Conservation (phyloP, 2,888 invertebrate genomes). For the Drosophila gaucha region DNA sequence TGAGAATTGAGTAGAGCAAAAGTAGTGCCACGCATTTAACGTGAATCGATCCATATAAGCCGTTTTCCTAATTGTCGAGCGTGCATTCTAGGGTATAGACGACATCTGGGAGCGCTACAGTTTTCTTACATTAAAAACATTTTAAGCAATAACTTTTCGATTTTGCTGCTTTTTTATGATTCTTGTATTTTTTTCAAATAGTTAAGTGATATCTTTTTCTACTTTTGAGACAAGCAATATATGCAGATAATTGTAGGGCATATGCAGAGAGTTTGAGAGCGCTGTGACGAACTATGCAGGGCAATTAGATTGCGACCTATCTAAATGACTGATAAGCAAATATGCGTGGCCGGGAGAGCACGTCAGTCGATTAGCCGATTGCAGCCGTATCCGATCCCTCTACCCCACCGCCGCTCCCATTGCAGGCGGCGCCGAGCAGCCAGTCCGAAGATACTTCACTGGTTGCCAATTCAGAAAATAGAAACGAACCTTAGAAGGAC, state of each 20-base stretch:
- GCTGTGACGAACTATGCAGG: neutral
- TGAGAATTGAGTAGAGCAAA: constrained; percentile 40
- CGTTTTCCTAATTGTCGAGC: constrained; percentile 56
- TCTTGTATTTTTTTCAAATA: neutral
- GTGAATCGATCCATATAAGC: constrained; percentile 82
- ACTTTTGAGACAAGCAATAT: neutral
- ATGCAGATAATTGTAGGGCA: constrained; percentile 8
- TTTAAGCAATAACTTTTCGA: no score
- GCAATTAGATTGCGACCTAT: constrained; percentile 26
- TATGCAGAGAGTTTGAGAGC: constrained; percentile 8
- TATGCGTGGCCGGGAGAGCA: constrained; percentile 55
- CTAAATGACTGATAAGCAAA: constrained; percentile 53
- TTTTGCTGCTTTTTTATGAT: neutral
- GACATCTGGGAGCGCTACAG: constrained; percentile 35
- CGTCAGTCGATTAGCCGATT: constrained; percentile 41
- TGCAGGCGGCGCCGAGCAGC: constrained; percentile 1
- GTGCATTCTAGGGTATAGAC: constrained; percentile 18
- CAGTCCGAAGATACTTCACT: constrained; percentile 41
- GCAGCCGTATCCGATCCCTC: constrained; percentile 12
- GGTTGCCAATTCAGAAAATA: constrained; percentile 81
- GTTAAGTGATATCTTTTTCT: neutral
- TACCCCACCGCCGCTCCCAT: neutral
- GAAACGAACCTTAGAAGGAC: constrained; percentile 85
- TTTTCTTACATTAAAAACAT: neutral
- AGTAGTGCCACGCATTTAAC: constrained; percentile 47